A percentile compares a stretch with the other conserved stretches of the same genome.
These are phyloP conservation scores for Salvelinus namaycush DNA, from an alignment of 2,113 vertebrate species.

Conservation along the genomic window DNA sequence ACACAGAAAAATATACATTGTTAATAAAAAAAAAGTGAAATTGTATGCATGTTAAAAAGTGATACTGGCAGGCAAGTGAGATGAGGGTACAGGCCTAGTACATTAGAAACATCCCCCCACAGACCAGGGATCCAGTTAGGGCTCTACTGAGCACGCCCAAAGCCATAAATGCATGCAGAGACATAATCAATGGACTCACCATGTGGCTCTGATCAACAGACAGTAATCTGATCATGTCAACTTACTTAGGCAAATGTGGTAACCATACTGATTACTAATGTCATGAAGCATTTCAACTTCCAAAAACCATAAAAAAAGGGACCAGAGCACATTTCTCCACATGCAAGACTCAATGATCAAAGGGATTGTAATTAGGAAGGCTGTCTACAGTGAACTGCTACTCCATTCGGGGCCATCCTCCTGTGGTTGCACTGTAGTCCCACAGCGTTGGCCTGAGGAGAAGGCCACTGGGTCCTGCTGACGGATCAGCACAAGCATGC, in stretches of 20 bases:
- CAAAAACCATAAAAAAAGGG: conserved; percentile 23
- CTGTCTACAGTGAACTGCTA: neutral
- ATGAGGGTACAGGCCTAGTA: neutral
- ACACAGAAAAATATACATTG: neutral
- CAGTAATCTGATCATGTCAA: conserved; percentile 49
- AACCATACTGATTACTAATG: conserved; percentile 46
- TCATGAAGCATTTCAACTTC: conserved; percentile 38
- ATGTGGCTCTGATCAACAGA: conserved; percentile 50
- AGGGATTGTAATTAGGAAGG: conserved; percentile 14
- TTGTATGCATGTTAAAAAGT: neutral
- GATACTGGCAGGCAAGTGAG: neutral
- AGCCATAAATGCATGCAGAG: conserved; percentile 18
- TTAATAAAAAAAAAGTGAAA: neutral
- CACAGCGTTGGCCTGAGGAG: neutral
- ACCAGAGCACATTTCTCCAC: conserved; percentile 26
- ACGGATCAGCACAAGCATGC: neutral
- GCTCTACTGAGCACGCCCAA: conserved; percentile 1
- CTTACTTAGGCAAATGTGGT: conserved; percentile 46
- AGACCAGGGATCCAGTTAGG: conserved; percentile 9
- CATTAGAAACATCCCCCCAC: neutral
- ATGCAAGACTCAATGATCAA: conserved; percentile 27
- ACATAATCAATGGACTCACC: conserved; percentile 44
- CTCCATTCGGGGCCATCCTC: neutral
- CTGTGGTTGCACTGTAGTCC: neutral
- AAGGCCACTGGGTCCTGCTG: neutral